Evolutionary conservation across 2,797 vertebrate species (phyloP).

Genomic region (Channallabes apus): DNA sequence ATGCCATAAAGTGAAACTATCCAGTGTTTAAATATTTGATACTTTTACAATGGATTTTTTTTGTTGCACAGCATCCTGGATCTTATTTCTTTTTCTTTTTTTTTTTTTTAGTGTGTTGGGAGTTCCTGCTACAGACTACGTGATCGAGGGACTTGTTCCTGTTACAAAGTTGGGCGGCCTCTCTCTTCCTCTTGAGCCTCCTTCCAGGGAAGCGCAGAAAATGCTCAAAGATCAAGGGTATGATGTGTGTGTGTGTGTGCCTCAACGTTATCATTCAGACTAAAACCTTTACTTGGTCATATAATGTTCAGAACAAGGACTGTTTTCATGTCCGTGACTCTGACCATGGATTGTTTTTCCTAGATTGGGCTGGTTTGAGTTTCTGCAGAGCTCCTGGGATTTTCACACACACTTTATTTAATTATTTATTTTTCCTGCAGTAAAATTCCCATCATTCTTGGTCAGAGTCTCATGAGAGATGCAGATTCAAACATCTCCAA

Average conservation of each 20-base stretch:
- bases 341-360: not conserved
- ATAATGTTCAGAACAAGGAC: not conserved
- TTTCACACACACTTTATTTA: not conserved
- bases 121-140: conserved; percentile 82
- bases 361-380: not conserved
- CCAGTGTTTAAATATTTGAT: not conserved
- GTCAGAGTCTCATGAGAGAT: not conserved
- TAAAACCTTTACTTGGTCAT: too few relatives aligned
- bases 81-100: not conserved
- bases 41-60: not conserved
- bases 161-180: conserved; percentile 78
- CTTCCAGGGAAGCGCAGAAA: conserved; percentile 72
- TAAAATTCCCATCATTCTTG: not conserved
- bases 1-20: not conserved
- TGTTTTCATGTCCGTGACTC: not conserved
- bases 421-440: not conserved
- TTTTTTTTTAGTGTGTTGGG: conserved; percentile 72
- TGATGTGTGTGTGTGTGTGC: conserved; percentile 37
- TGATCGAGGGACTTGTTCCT: conserved; percentile 81
- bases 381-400: not conserved
- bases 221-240: conserved; percentile 74
- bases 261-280: not conserved
- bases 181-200: conserved; percentile 79
- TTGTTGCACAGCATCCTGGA: not conserved
- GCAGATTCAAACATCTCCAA: not conserved